phyloP scores from a whole-genome alignment of 2,888 invertebrate species.

The Leptodirus hochenwartii region DNA sequence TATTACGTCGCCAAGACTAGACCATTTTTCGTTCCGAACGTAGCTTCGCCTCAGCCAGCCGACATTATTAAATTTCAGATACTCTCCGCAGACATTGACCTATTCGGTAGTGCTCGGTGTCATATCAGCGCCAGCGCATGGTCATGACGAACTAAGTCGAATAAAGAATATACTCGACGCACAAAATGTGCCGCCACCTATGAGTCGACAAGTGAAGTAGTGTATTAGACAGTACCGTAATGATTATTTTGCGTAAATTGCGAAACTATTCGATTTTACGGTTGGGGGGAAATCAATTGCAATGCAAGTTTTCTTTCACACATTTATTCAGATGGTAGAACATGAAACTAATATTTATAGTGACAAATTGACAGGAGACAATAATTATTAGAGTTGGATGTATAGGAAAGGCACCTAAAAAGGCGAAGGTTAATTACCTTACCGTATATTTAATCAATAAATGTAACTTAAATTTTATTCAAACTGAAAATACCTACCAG shows the following conservation, averaged over 20 bases:
- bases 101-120: conserved; percentile 46
- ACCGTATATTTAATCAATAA: conserved; percentile 12
- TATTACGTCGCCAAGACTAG: no score
- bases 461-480: conserved; percentile 11
- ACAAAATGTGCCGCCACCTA: no score
- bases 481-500: no score
- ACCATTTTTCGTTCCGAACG: conserved; percentile 42
- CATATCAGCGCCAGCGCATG: conserved; percentile 4
- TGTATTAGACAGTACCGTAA: no score
- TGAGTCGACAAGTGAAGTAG: no score
- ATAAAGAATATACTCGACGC: no score
- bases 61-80: conserved; percentile 37
- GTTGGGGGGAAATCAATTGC: no score
- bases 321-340: conserved; percentile 25
- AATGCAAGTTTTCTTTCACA: conserved; percentile 22
- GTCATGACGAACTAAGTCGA: no score
- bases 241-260: no score
- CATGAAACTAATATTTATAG: no score
- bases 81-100: conserved; percentile 52
- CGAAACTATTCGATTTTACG: no score
- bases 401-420: conserved; percentile 1
- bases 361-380: no score
- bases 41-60: conserved; percentile 33
- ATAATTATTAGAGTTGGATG: conserved; percentile 6
- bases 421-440: conserved; percentile 8